phyloP scores from a whole-genome alignment of 2,797 vertebrate species.

The Neostethus bicornis region DNA sequence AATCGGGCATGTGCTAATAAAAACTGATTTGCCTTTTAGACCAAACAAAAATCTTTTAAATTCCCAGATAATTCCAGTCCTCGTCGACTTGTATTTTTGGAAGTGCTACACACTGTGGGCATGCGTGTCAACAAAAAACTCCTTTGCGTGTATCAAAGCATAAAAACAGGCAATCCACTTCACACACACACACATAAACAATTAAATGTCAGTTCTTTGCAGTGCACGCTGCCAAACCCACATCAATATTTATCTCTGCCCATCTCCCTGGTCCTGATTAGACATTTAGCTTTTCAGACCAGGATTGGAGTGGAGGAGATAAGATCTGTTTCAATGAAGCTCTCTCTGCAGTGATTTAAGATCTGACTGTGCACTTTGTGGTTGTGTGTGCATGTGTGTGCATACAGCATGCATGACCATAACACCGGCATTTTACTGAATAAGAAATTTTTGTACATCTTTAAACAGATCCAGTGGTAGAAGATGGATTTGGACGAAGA shows the following conservation, averaged over 20 bases:
- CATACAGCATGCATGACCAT: conserved; percentile 8
- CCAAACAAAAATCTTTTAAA: neutral
- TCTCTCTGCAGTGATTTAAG: conserved; percentile 44
- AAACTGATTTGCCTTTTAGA: neutral
- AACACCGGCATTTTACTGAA: conserved; percentile 12
- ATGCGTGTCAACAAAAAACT: conserved; percentile 11
- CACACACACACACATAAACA: conserved; percentile 43
- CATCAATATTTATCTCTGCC: conserved; percentile 73
- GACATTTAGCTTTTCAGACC: conserved; percentile 64
- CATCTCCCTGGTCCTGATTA: conserved; percentile 78
- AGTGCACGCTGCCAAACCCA: conserved; percentile 71
- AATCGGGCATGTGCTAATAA: neutral
- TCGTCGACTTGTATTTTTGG: neutral
- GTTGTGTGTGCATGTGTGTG: conserved; percentile 11
- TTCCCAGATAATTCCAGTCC: neutral
- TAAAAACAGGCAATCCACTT: conserved; percentile 19
- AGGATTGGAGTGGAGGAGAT: conserved; percentile 61
- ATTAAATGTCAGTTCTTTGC: conserved; percentile 43
- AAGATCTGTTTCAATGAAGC: conserved; percentile 69
- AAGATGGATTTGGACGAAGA: conserved; percentile 21
- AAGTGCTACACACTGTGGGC: conserved; percentile 3
- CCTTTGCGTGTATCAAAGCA: conserved; percentile 5
- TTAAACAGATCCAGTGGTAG: conserved; percentile 38
- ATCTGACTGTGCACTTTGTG: conserved; percentile 20
- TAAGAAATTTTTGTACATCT: conserved; percentile 22